Evolutionary conservation across 2,797 vertebrate species (phyloP).

Genomic region (Melanotaenia trifasciata): DNA sequence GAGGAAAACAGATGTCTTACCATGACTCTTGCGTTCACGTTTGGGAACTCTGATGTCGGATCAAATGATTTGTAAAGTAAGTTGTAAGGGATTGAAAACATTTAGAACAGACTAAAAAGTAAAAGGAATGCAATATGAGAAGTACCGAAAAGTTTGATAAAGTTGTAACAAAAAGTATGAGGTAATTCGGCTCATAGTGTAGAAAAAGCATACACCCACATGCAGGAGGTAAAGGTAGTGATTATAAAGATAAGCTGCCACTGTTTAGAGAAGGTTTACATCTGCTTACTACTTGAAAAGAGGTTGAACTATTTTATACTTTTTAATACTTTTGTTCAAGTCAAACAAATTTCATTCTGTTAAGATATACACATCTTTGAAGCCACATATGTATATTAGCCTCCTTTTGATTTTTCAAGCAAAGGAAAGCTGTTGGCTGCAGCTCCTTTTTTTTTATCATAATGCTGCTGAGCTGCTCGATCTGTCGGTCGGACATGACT

Average conservation of each 20-base stretch:
- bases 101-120: conserved; percentile 21
- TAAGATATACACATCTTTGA: neutral
- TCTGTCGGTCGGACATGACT: conserved; percentile 6
- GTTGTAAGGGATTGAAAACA: conserved; percentile 25
- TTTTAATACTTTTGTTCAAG: no score
- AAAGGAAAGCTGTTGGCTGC: neutral
- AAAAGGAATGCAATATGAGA: conserved; percentile 14
- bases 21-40: conserved; percentile 17
- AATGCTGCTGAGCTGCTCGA: neutral
- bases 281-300: neutral
- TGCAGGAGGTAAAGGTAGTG: neutral
- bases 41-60: conserved; percentile 33
- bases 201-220: neutral
- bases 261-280: neutral
- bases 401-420: neutral
- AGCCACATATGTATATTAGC: conserved; percentile 1
- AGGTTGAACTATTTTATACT: neutral
- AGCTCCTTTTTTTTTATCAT: neutral
- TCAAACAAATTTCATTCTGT: neutral
- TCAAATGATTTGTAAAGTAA: conserved; percentile 41
- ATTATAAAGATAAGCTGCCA: neutral
- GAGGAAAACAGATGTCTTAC: conserved; percentile 25
- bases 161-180: neutral
- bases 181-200: neutral
- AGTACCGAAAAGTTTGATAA: conserved; percentile 1